Base-by-base conservation (phyloP, 2,797 vertebrate genomes). In the Bovichtus diacanthus region DNA sequence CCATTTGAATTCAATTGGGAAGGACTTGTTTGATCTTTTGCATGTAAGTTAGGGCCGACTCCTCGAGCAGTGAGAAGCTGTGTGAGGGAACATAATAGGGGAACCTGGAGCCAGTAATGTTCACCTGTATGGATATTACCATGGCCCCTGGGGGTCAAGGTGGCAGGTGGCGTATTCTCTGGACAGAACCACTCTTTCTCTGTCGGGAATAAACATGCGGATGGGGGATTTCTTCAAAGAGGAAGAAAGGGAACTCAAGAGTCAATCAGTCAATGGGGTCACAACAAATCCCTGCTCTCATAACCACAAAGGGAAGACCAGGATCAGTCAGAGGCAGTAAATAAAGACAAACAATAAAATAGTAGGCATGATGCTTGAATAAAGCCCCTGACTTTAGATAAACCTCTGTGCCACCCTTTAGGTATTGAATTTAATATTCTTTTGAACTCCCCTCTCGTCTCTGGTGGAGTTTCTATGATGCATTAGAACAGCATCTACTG, bases 21-120 rank as follows among this genome's bases (percentile, higher is more conserved):
- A 87, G 44, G 81, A 90, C 88, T 93, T 94, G 93, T 96, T 96
- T 95, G 95, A 95, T 95, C 94, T 95, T 90, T 90, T 92, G 86
- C 93, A 91, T 92, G 90, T 93, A 86, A 93, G 92, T 92, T 90
- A 61, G 87, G 76, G 85, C 82, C 78, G 83, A 89, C 88, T 94
- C 92, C 92, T 74, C 54, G 78, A 95, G 94, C 93, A 74, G 92
- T 69, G 76, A 71, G 83, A 62, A 76, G 90, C 91, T 82, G 82
- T 89, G 91, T 88, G 87, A 88, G 69, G 79, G 82, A 90, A 89
- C 88, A 94, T 93, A 95, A 95, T 94, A 89, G 92, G 81, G 82
- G 82, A 89, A 93, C 89, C 91, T 59, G 80, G 74, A 93, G 90
- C 89, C 87, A 84, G 87, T 92, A 91, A 94, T 93, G 91, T 93